Evolutionary conservation across 2,113 vertebrate genomes (phyloP).

Genomic region (Lycaon pictus): DNA sequence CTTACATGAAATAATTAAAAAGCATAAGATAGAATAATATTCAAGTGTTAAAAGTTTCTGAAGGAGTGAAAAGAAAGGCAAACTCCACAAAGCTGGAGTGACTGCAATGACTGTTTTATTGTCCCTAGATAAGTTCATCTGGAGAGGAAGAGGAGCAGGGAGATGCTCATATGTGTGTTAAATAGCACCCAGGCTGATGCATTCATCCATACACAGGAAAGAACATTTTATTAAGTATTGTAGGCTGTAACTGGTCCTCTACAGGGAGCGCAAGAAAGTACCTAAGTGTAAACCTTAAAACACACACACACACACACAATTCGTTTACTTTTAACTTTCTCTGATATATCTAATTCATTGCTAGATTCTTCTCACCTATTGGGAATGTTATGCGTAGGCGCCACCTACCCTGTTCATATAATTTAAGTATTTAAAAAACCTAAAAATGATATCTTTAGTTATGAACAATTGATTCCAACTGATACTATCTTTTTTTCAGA

Average conservation of each 20-base stretch:
- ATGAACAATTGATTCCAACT: not conserved
- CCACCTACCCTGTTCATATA: not conserved
- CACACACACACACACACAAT: not conserved
- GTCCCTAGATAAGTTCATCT: not conserved
- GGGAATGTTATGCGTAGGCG: not conserved
- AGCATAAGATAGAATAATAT: not conserved
- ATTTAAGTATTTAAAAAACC: not conserved
- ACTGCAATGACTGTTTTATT: not conserved
- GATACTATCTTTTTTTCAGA: not conserved
- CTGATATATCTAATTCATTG: not conserved
- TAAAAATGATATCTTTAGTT: not conserved
- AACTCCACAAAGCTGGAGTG: not conserved
- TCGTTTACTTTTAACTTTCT: slow-evolving; percentile 3
- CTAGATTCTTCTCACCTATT: not conserved
- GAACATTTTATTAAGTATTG: not conserved
- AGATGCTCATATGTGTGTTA: not conserved
- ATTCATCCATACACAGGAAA: not conserved
- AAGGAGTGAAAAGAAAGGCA: not conserved
- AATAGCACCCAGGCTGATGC: not conserved
- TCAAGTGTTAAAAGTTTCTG: not conserved
- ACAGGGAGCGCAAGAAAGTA: not conserved
- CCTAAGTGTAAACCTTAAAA: not conserved
- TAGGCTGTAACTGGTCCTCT: not conserved
- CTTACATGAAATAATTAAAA: not conserved
- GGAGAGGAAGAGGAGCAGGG: not conserved